Base-by-base conservation (phyloP, 2,797 vertebrate species). In the Enteromius mattozi region DNA sequence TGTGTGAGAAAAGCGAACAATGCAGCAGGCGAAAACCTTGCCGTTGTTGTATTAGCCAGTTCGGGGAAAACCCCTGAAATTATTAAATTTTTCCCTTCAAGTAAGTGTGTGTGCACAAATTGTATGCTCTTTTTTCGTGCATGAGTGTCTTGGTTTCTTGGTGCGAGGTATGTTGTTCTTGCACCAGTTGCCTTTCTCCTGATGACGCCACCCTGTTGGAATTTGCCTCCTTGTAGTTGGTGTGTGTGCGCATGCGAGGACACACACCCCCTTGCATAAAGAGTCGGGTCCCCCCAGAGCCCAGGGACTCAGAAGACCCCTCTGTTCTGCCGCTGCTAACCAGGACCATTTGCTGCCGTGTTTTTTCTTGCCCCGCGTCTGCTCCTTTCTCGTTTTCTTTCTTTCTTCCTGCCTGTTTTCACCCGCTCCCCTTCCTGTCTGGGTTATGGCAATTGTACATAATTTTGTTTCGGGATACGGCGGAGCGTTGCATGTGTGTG, bases 161-260 rank as follows among this genome's bases (percentile, higher is more conserved):
- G 80, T 78, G 81, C 85, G 86, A 87, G 88, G 72, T 85, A 63
- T 87, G 88, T 88, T 86, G 88, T 90, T 87, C 79, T 89, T 82
- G 91, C 86, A 91, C 87, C 86, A 74, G 89, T 90, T 95, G 88
- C 92, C 88, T 93, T 93, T 91, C 91, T 93, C 90, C 88, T 84
- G 91, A 91, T 94, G 91, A 95, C 94, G 88, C 88, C 93, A 93
- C 89, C 88, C 93, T 93, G 93, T 92, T 95, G 93, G 96, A 96
- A 96, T 95, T 94, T 77, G 87, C 86, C 91, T 93, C 84, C 91
- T 91, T 88, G 92, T 92, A 86, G 90, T 92, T 91, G 80, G 93
- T 77, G 7, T 82, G 84, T 78, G 78, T 49, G 51, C 9, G 84
- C 82, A 76, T 30, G 56, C 13, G 13, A 10, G 51, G 61, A 82